phyloP scores from a whole-genome alignment of 2,888 invertebrate genomes.

The Rhamphomyia laevipes region DNA sequence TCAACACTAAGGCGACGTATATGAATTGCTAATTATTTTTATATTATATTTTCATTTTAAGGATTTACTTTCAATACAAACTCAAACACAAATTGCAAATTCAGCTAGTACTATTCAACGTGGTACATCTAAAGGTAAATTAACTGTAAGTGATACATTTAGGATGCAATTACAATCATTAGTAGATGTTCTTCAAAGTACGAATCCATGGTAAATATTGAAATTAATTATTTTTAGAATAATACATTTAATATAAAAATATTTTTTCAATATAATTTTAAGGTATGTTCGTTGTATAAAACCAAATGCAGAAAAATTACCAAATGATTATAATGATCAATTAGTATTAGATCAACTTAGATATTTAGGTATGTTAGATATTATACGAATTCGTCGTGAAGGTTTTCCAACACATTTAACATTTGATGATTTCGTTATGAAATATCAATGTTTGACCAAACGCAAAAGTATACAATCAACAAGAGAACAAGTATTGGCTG shows the following conservation, averaged over 20 bases:
- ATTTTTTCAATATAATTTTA: constrained; percentile 12
- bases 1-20: too few species aligned
- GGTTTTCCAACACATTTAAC: constrained; percentile 80
- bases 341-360: constrained; percentile 77
- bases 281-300: constrained; percentile 89
- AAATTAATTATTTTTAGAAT: background rate
- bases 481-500: constrained; percentile 24
- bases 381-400: constrained; percentile 79
- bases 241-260: background rate
- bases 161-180: constrained; percentile 76
- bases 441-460: constrained; percentile 59
- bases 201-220: constrained; percentile 65
- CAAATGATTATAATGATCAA: constrained; percentile 66
- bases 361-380: constrained; percentile 88
- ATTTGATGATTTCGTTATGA: constrained; percentile 59
- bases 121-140: constrained; percentile 79
- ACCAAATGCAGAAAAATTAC: constrained; percentile 73
- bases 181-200: constrained; percentile 79
- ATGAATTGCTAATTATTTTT: background rate
- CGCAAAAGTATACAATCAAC: constrained; percentile 22
- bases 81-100: constrained; percentile 36
- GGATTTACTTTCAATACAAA: constrained; percentile 39
- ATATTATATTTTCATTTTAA: constrained; percentile 19
- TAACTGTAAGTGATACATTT: constrained; percentile 83
- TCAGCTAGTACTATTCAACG: constrained; percentile 48